These are phyloP conservation scores for Brachionichthys hirsutus DNA, from an alignment of 2,113 vertebrate genomes.

Conservation along the genomic window DNA sequence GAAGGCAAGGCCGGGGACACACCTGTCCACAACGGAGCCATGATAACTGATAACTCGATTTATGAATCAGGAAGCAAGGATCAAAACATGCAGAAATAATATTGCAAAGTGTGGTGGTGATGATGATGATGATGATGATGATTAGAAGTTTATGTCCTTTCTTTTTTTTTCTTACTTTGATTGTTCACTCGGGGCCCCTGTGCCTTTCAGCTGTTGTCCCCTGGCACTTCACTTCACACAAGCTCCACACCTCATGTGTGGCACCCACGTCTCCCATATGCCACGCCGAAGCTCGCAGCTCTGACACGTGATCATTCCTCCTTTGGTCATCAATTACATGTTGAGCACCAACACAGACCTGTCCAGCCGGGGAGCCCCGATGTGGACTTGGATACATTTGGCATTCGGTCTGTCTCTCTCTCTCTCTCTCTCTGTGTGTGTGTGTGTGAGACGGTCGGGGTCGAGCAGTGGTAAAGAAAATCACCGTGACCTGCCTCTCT, in stretches of 20 bases:
- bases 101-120: too few relatives aligned
- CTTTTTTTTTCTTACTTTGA: too few relatives aligned
- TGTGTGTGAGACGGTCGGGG: conserved; percentile 46
- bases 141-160: too few relatives aligned
- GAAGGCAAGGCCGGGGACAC: conserved; percentile 64
- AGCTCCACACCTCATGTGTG: conserved; percentile 57
- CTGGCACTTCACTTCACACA: conserved; percentile 42
- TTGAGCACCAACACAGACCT: conserved; percentile 4
- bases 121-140: too few relatives aligned
- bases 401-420: background rate
- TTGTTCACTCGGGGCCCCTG: conserved; percentile 17
- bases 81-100: conserved; percentile 7
- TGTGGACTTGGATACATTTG: conserved; percentile 30
- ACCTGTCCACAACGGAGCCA: conserved; percentile 67
- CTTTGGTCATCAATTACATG: conserved; percentile 65
- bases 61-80: conserved; percentile 38
- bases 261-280: conserved; percentile 81
- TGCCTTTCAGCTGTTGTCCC: conserved; percentile 76
- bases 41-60: conserved; percentile 67
- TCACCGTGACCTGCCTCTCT: conserved; percentile 77
- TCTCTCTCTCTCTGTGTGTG: background rate
- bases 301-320: conserved; percentile 67
- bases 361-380: background rate
- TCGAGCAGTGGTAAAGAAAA: conserved; percentile 71
- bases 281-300: conserved; percentile 31